Conservation (phyloP, 2,888 invertebrate species). For the Thecocarcelia acutangulata region DNA sequence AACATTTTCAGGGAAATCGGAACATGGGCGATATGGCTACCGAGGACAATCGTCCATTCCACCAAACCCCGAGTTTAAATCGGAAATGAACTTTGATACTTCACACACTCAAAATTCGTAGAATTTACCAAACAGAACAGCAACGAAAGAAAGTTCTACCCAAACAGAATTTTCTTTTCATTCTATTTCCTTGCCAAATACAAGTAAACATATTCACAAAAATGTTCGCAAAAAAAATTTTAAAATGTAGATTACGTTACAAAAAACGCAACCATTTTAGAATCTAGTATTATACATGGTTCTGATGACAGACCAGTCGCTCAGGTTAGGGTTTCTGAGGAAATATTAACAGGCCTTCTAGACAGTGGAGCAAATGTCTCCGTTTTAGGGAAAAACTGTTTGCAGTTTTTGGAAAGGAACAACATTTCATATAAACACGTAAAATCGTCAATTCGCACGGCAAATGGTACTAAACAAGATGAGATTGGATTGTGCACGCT, state of each 20-base stretch:
- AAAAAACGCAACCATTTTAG: too few relatives aligned
- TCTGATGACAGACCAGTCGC: background rate
- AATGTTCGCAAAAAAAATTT: too few relatives aligned
- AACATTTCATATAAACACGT: background rate
- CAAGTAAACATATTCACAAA: background rate
- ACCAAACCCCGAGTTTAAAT: background rate
- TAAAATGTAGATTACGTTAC: too few relatives aligned
- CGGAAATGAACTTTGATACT: background rate
- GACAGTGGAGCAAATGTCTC: background rate
- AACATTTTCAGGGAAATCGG: background rate
- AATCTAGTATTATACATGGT: too few relatives aligned
- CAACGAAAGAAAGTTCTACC: too few relatives aligned
- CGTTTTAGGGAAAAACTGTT: background rate
- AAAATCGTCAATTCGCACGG: background rate
- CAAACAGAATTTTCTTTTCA: too few relatives aligned
- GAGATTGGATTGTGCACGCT: background rate
- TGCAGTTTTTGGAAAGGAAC: background rate
- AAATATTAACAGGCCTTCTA: background rate
- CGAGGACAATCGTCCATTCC: constrained; percentile 10
- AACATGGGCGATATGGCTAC: constrained; percentile 6
- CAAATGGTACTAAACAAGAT: background rate
- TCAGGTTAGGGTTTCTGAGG: background rate
- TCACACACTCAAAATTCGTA: background rate
- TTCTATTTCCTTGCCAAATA: background rate
- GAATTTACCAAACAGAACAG: too few relatives aligned